Evolutionary conservation across 2,113 vertebrate species (phyloP).

Genomic region (Malurus cyaneus): DNA sequence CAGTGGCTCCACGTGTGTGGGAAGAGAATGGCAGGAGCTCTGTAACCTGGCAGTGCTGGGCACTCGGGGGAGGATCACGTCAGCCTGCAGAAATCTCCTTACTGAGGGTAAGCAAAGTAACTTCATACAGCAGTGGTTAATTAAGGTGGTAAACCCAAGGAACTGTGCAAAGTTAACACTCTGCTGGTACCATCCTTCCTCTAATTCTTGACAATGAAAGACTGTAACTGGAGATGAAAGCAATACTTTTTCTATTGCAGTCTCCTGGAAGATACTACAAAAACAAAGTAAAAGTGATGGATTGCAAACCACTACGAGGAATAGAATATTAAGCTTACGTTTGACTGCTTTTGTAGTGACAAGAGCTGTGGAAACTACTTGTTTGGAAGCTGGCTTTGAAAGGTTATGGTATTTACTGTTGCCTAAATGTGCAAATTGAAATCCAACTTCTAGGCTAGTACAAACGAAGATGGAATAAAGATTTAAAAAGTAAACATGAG

Average conservation of each 20-base stretch:
- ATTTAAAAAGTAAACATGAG: background rate
- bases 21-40: background rate
- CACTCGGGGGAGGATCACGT: background rate
- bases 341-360: background rate
- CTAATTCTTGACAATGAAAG: background rate
- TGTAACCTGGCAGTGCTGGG: background rate
- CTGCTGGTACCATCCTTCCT: background rate
- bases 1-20: accelerated
- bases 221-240: background rate
- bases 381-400: background rate
- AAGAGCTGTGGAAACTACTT: background rate
- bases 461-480: background rate
- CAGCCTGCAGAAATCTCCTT: background rate
- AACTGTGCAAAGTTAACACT: background rate
- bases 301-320: background rate
- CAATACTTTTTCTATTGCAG: background rate
- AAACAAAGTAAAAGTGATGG: background rate
- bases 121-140: background rate
- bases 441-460: background rate
- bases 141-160: background rate
- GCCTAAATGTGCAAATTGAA: background rate
- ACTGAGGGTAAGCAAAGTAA: background rate
- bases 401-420: background rate
- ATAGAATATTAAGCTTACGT: background rate
- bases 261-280: background rate